A percentile compares a stretch with the other conserved stretches of the same genome.
Evolutionary conservation across 2,888 invertebrate genomes (phyloP).

Genomic region (Cylindroiulus punctatus): DNA sequence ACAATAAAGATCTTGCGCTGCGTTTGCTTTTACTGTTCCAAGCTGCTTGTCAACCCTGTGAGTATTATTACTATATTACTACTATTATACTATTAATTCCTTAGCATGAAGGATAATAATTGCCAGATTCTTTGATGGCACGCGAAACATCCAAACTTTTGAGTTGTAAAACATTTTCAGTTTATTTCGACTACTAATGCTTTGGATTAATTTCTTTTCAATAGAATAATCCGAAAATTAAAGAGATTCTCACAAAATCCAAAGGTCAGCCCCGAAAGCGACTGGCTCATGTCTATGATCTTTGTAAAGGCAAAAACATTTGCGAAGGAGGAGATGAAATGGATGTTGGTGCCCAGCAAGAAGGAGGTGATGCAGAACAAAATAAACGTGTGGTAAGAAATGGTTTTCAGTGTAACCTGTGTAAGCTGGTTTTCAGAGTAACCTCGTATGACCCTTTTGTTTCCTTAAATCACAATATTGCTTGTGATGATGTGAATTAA

Average conservation of each 20-base stretch:
- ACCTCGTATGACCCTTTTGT: no score
- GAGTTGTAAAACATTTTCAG: background rate
- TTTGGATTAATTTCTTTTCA: background rate
- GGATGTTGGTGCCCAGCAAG: conserved; percentile 78
- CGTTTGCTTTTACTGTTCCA: conserved; percentile 99
- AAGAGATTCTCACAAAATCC: conserved; percentile 94
- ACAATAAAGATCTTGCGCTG: conserved; percentile 97
- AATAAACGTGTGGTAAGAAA: conserved; percentile 60
- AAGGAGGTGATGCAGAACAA: conserved; percentile 61
- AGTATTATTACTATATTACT: conserved; percentile 71
- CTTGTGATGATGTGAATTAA: no score
- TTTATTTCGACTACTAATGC: background rate
- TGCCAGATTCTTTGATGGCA: background rate
- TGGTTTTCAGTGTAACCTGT: background rate
- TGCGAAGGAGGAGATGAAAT: conserved; percentile 99
- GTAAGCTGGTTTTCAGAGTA: no score
- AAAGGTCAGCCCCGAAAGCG: conserved; percentile 96
- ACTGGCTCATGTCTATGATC: conserved; percentile 93
- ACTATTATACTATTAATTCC: no score
- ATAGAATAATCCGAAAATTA: conserved; percentile 88
- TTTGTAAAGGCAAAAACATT: conserved; percentile 97
- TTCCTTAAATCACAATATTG: no score
- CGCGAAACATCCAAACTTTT: background rate
- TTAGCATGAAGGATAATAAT: no score
- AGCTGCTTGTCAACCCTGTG: conserved; percentile 92